A percentile compares a stretch with the other conserved stretches of the same genome.
Conservation (phyloP, 2,113 vertebrate species). For the Pseudois nayaur region DNA sequence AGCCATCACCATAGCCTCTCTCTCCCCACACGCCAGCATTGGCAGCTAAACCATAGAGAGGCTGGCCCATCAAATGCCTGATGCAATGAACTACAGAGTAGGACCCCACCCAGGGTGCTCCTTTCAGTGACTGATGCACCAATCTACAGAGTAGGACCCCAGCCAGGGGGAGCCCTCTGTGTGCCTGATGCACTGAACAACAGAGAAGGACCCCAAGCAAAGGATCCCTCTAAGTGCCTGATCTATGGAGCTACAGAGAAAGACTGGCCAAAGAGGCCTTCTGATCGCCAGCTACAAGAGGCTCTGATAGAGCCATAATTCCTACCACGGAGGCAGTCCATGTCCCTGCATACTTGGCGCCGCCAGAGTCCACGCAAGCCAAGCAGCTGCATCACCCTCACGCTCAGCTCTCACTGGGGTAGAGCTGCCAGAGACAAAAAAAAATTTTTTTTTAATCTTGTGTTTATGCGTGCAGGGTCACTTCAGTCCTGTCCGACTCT, state of each 20-base stretch:
- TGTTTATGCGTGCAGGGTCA: background rate
- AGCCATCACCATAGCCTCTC: background rate
- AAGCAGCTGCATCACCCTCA: background rate
- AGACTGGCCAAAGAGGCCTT: background rate
- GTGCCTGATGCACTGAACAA: background rate
- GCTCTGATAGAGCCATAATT: background rate
- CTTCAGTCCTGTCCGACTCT: background rate
- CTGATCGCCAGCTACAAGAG: background rate
- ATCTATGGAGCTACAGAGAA: rapidly evolving
- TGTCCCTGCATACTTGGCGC: background rate
- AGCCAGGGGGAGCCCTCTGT: background rate
- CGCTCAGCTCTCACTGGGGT: background rate
- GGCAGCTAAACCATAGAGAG: background rate
- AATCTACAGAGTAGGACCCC: background rate
- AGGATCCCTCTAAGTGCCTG: background rate
- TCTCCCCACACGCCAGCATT: background rate
- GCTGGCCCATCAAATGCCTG: background rate
- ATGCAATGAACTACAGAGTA: background rate
- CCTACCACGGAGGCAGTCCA: background rate
- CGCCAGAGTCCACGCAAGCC: background rate
- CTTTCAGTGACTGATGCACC: background rate
- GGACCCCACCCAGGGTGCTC: background rate
- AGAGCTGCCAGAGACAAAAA: background rate
- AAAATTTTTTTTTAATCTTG: background rate
- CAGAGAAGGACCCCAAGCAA: background rate